phyloP scores from a whole-genome alignment of 1,140 invertebrate genomes.

The Drosophila ironensis region DNA sequence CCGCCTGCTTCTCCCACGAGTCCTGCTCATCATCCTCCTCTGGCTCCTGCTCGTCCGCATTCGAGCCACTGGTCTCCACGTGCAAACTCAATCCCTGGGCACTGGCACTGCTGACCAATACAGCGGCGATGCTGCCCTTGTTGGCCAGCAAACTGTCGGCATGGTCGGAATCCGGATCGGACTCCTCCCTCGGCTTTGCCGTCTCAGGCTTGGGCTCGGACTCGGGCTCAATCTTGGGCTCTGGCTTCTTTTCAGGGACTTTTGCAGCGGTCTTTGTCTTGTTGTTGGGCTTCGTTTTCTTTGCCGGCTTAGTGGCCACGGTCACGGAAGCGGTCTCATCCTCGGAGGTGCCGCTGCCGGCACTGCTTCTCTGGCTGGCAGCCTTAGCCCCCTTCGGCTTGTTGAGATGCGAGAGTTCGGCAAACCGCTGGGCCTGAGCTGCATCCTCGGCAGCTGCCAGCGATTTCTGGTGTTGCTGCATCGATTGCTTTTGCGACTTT shows the following conservation, averaged over 20 bases:
- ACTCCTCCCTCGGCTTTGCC: background rate
- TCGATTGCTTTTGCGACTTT: constrained; percentile 77
- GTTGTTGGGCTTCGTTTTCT: constrained; percentile 26
- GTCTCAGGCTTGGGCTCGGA: constrained; percentile 10
- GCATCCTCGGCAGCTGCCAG: constrained; percentile 66
- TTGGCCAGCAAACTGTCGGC: constrained; percentile 54
- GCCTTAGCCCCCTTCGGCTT: constrained; percentile 43
- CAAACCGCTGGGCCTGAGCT: constrained; percentile 51
- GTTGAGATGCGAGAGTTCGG: constrained; percentile 56
- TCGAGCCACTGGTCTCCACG: constrained; percentile 27
- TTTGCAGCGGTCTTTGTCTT: constrained; percentile 27
- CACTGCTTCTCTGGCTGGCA: constrained; percentile 38
- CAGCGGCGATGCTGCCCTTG: constrained; percentile 40
- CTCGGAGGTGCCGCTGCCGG: constrained; percentile 46
- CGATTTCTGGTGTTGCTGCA: constrained; percentile 64
- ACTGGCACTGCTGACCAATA: constrained; percentile 62
- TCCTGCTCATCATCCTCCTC: background rate
- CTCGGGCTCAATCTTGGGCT: too few relatives aligned
- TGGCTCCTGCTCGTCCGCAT: background rate
- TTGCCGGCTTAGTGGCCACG: constrained; percentile 19
- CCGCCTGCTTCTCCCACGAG: background rate
- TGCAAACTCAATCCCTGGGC: constrained; percentile 56
- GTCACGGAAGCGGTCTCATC: constrained; percentile 24
- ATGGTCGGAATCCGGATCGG: constrained; percentile 41
- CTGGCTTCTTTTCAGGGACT: constrained; percentile 30